Percentiles rank a stretch among this genome's conserved stretches.
These are phyloP conservation scores for Phenganax marumi DNA, from an alignment of 92 coral and sea anemone genomes.

Conservation along the genomic window DNA sequence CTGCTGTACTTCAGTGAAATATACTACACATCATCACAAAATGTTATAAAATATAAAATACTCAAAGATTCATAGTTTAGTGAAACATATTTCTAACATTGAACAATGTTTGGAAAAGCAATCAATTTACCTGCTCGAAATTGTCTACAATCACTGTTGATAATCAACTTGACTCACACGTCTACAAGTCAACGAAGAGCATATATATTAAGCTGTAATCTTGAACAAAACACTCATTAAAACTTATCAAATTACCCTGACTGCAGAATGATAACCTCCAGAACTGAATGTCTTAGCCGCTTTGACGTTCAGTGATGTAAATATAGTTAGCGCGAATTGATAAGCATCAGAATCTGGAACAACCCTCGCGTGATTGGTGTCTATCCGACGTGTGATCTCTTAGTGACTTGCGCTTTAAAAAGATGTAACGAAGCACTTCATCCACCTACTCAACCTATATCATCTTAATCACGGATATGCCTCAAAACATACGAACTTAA, in stretches of 20 bases:
- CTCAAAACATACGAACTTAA: background rate
- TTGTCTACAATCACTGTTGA: too few relatives aligned
- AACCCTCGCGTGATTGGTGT: background rate
- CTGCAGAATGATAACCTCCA: background rate
- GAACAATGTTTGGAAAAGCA: background rate
- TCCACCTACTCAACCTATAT: background rate
- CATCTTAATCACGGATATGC: conserved; percentile 6
- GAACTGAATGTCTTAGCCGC: too few relatives aligned
- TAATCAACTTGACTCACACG: too few relatives aligned
- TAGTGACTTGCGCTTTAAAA: background rate
- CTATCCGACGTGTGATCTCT: background rate
- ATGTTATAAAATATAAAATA: too few relatives aligned
- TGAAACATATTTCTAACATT: too few relatives aligned
- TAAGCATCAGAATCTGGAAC: background rate
- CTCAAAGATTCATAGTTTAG: too few relatives aligned
- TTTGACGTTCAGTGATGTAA: background rate
- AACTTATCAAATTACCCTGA: conserved; percentile 1
- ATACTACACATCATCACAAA: too few relatives aligned
- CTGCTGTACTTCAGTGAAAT: too few relatives aligned
- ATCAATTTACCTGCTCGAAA: background rate
- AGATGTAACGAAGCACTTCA: background rate
- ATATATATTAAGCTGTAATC: background rate
- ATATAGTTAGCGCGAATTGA: background rate
- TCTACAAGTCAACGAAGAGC: background rate
- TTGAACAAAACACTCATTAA: background rate